Conservation (phyloP, 1,140 invertebrate genomes). For the Drosophila nasuta region DNA sequence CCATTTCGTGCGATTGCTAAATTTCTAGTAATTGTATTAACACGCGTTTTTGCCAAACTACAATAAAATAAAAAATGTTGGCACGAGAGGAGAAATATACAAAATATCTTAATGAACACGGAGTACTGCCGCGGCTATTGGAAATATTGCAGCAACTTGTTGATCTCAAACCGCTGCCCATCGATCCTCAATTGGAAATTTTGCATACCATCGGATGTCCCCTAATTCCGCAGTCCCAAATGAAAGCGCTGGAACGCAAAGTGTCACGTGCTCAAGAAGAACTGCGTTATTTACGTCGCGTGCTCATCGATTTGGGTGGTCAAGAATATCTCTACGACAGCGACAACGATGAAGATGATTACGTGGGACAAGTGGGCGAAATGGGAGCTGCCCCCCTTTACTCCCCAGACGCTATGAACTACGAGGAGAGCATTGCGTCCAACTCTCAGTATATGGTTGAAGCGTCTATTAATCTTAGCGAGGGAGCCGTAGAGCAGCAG, state of each 20-base stretch:
- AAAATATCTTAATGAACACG: conserved; percentile 43
- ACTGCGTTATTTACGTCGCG: conserved; percentile 58
- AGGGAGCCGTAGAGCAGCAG: background rate
- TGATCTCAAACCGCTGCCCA: conserved; percentile 43
- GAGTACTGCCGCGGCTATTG: conserved; percentile 49
- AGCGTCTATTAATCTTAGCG: background rate
- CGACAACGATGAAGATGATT: conserved; percentile 61
- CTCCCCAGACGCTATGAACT: background rate
- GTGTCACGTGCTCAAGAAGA: conserved; percentile 66
- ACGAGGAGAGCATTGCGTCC: background rate
- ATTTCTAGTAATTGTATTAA: conserved; percentile 5
- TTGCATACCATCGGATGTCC: conserved; percentile 55
- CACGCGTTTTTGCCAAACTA: background rate
- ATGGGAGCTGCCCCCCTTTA: conserved; percentile 1
- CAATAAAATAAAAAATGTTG: conserved; percentile 38
- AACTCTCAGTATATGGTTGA: conserved; percentile 6
- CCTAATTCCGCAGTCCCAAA: conserved; percentile 65
- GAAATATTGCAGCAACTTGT: conserved; percentile 57
- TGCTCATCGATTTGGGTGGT: conserved; percentile 52
- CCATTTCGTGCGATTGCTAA: conserved; percentile 4
- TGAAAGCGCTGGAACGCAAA: conserved; percentile 66
- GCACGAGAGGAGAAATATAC: conserved; percentile 47
- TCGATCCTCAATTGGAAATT: conserved; percentile 58
- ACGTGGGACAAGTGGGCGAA: conserved; percentile 46
- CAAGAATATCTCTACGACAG: conserved; percentile 56